Evolutionary conservation across 1,140 invertebrate genomes (phyloP), one percentile per base, ranked within the genome.

Genomic region (Ceratitis capitata): DNA sequence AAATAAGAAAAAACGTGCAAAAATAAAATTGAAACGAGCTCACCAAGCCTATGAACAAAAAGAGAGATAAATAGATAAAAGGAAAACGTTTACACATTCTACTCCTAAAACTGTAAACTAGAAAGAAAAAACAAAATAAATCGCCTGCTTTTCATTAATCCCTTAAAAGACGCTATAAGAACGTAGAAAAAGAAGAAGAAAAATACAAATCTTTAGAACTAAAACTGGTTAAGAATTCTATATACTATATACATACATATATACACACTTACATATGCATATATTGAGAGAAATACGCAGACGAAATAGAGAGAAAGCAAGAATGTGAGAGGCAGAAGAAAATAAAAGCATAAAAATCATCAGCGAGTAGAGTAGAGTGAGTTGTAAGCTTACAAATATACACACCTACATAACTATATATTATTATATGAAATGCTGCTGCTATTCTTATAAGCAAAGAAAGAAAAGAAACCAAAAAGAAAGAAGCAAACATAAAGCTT

Each of bases 81-180:
- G 26, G 3, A 6, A n/a, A 78, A 78, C 69, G 42, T 78, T 78
- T n/a, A 78, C 69, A 45, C 39, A 78, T n/a, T 78, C 69, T 78
- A 78, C 19, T 78, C 39, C 32, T 78, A 78, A 78, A 35, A 78
- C n/a, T n/a, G n/a, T n/a, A n/a, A n/a, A n/a, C n/a, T n/a, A n/a
- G n/a, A n/a, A n/a, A n/a, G n/a, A n/a, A n/a, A 78, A 42, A 35
- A 42, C 64, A 39, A 74, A 74, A 35, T n/a, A 74, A 74, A 78
- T 78, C 69, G 69, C 69, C 69, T 78, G 69, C 69, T 78, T 78
- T 78, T 78, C 69, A 78, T 47, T 78, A 78, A 78, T 78, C 39
- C 39, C 69, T 16, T 19, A 35, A 61, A 6, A 45, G 16, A 78
- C 69, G 69, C 69, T 78, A 42, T 45, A 64, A 64, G 51, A 56